These are phyloP conservation scores for Macrotrachela quadricornifera DNA, from an alignment of 1,140 invertebrate species.

Conservation along the genomic window DNA sequence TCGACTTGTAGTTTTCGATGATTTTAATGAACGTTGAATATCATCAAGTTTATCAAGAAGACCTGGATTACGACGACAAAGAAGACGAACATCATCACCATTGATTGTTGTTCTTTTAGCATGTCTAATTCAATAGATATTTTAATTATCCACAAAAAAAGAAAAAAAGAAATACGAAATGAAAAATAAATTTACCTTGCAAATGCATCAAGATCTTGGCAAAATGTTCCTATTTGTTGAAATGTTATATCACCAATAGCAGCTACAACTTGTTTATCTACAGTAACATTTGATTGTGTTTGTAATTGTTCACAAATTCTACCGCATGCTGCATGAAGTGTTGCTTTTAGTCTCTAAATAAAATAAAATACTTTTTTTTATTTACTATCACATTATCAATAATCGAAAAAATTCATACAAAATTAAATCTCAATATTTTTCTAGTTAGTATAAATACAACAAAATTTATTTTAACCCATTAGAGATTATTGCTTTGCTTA, in stretches of 20 bases:
- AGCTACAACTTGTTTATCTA: constrained; percentile 13
- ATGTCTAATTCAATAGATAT: constrained; percentile 13
- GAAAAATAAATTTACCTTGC: constrained; percentile 12
- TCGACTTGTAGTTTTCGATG: too few species aligned
- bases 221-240: constrained; percentile 11
- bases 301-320: constrained; percentile 14
- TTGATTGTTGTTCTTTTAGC: constrained; percentile 16
- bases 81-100: constrained; percentile 17
- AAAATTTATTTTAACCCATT: too few species aligned
- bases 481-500: too few species aligned
- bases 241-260: constrained; percentile 13
- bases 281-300: constrained; percentile 8
- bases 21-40: too few species aligned
- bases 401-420: not conserved
- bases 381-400: not conserved
- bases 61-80: constrained; percentile 13
- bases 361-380: not conserved
- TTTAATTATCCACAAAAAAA: not conserved
- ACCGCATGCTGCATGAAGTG: constrained; percentile 13
- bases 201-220: constrained; percentile 15
- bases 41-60: too few species aligned
- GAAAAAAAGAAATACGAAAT: not conserved
- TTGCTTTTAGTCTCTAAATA: constrained; percentile 15
- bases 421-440: too few species aligned
- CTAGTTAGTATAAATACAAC: too few species aligned